Percentiles rank a stretch among this genome's conserved stretches.
phyloP scores from a whole-genome alignment of 92 coral and sea anemone species.

The Galaxea fascicularis region DNA sequence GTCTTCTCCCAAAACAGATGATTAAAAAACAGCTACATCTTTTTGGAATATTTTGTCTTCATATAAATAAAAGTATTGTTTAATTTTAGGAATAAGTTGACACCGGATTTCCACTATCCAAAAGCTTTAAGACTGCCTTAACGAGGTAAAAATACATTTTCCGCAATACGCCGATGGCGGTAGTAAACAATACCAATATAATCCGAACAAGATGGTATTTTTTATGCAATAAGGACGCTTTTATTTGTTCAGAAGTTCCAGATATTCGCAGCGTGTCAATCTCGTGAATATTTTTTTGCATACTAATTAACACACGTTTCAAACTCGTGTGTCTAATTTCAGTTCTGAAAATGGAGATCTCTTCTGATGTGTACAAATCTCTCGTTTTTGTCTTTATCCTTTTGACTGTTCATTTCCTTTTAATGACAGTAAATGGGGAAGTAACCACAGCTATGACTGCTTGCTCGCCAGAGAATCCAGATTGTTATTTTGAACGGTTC shows the following conservation, averaged over 20 bases:
- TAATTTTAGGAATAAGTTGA: neutral
- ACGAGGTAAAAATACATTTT: neutral
- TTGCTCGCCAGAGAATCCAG: conserved; percentile 46
- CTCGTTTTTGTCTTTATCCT: neutral
- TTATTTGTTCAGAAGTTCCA: conserved; percentile 34
- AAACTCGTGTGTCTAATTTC: neutral
- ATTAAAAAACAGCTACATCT: neutral
- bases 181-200: conserved; percentile 4
- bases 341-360: neutral
- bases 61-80: neutral
- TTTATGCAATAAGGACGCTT: neutral
- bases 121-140: neutral
- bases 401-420: neutral
- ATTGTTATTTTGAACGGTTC: conserved; percentile 65
- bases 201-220: neutral
- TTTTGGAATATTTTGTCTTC: neutral
- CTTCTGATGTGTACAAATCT: neutral
- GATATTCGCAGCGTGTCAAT: conserved; percentile 9
- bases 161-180: neutral
- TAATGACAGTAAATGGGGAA: neutral
- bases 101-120: neutral
- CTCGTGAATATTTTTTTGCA: conserved; percentile 2
- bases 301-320: neutral
- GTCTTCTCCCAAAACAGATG: neutral
- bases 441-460: neutral